phyloP scores from a whole-genome alignment of 2,888 invertebrate species.

The Pristionchus japonicus region DNA sequence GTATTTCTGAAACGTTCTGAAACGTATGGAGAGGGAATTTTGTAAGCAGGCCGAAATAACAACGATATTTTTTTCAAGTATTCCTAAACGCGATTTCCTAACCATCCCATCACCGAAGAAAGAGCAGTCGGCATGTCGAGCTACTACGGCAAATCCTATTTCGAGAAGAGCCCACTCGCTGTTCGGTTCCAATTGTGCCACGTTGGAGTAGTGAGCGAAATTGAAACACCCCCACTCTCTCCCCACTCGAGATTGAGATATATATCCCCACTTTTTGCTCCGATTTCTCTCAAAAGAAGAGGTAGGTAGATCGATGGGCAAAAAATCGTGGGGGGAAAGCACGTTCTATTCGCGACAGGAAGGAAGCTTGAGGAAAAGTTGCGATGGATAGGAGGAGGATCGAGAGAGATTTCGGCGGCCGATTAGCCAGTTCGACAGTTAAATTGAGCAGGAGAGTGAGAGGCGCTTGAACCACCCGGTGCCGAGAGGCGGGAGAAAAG shows the following conservation, averaged over 20 bases:
- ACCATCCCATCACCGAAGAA: too few relatives aligned
- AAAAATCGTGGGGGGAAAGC: background rate
- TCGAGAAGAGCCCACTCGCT: too few relatives aligned
- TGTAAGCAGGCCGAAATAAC: too few relatives aligned
- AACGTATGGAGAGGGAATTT: too few relatives aligned
- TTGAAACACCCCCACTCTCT: background rate
- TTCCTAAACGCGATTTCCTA: too few relatives aligned
- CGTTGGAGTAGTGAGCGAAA: background rate
- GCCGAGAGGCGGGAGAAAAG: background rate
- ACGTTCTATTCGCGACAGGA: background rate
- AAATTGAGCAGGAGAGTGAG: background rate
- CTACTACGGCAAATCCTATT: background rate
- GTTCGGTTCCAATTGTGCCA: background rate
- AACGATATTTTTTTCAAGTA: too few relatives aligned
- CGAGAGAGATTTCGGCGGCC: background rate
- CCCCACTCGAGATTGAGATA: too few relatives aligned
- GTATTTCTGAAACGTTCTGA: too few relatives aligned
- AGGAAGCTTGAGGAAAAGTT: background rate
- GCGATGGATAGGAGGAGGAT: background rate
- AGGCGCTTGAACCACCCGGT: constrained; percentile 30
- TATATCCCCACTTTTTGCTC: background rate
- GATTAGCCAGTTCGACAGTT: constrained; percentile 30
- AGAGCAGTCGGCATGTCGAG: too few relatives aligned
- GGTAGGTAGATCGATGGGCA: background rate
- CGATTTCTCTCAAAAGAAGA: background rate